A percentile compares a stretch with the other conserved stretches of the same genome.
phyloP scores from a whole-genome alignment of 1,140 invertebrate genomes.

The Sweltsa coloradensis region DNA sequence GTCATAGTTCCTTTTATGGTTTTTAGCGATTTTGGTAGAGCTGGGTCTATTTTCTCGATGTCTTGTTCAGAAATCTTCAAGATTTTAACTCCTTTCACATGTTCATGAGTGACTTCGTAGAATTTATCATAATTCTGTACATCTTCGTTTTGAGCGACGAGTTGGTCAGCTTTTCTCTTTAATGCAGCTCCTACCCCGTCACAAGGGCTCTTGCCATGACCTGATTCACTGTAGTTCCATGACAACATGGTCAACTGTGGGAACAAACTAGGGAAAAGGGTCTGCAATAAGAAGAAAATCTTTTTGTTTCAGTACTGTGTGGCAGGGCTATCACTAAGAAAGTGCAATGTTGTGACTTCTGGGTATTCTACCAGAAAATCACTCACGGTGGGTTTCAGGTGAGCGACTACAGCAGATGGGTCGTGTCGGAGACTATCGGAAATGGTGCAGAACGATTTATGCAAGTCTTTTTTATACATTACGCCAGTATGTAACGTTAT shows the following conservation, averaged over 20 bases:
- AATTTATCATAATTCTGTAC: too few relatives aligned
- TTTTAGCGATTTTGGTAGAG: too few relatives aligned
- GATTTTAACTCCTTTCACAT: too few relatives aligned
- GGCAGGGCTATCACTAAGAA: not conserved
- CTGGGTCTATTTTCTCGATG: too few relatives aligned
- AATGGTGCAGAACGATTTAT: conserved; percentile 13
- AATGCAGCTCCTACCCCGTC: conserved; percentile 28
- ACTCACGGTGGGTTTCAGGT: conserved; percentile 12
- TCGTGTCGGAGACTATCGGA: conserved; percentile 16
- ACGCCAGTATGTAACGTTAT: conserved; percentile 16
- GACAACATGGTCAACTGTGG: conserved; percentile 10
- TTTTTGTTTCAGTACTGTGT: not conserved
- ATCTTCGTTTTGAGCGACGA: too few relatives aligned
- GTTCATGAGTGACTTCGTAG: too few relatives aligned
- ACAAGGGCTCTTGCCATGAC: conserved; percentile 25
- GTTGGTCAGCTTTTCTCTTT: conserved; percentile 27
- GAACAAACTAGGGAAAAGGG: not conserved
- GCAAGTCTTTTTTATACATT: conserved; percentile 10
- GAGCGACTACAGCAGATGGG: conserved; percentile 14
- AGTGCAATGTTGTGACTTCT: conserved; percentile 8
- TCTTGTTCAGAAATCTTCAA: too few relatives aligned
- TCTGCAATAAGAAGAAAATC: not conserved
- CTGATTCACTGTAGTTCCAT: conserved; percentile 26
- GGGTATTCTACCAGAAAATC: not conserved
- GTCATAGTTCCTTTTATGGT: too few relatives aligned